Conservation (phyloP, 1,140 invertebrate species). For the Meteorus sp. region DNA sequence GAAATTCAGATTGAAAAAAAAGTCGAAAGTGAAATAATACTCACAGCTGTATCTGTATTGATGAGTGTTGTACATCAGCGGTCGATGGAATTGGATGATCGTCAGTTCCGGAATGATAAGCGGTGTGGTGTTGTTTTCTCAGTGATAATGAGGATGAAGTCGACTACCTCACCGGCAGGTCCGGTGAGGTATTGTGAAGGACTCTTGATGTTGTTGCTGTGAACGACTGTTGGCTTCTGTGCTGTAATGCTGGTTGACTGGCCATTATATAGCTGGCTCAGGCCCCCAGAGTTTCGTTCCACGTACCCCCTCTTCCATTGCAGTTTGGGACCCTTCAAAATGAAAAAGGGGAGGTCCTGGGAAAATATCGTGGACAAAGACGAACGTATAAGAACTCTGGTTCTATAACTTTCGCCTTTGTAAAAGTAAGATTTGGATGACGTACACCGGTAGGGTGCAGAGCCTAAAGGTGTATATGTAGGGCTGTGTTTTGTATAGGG, state of each 20-base stretch:
- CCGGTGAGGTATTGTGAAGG: conserved; percentile 30
- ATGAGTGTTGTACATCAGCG: background rate
- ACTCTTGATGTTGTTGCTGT: conserved; percentile 33
- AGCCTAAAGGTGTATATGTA: background rate
- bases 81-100: background rate
- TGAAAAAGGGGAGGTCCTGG: conserved; percentile 40
- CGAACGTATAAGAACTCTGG: conserved; percentile 16
- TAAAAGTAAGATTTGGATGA: conserved; percentile 2
- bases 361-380: conserved; percentile 48
- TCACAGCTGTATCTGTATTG: conserved; percentile 42
- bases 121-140: background rate
- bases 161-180: conserved; percentile 41
- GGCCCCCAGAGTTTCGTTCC: background rate
- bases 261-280: conserved; percentile 40
- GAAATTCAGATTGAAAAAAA: conserved; percentile 33
- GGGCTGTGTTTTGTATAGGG: background rate
- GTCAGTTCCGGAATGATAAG: background rate
- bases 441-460: background rate
- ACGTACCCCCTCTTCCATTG: background rate
- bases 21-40: conserved; percentile 53
- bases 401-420: background rate
- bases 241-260: conserved; percentile 13
- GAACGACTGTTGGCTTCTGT: conserved; percentile 32
- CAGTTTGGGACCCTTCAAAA: conserved; percentile 19
- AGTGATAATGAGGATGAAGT: conserved; percentile 17